Base-by-base conservation (phyloP, 2,113 vertebrate genomes). In the Syngnathoides biaculeatus region DNA sequence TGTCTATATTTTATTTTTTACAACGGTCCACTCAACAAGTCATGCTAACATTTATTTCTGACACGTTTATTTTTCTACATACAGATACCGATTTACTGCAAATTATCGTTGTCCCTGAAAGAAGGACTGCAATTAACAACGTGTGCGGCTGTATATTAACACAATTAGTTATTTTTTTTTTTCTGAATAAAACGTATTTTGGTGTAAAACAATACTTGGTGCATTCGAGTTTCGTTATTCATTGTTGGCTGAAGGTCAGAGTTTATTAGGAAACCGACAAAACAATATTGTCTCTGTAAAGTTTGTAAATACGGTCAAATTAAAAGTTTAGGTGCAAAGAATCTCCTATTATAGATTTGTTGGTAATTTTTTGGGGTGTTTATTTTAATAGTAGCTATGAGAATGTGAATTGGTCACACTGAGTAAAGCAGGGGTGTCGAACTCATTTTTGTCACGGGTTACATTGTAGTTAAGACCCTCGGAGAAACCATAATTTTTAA, bases 161-260 rank as follows among this genome's bases (percentile, higher is more conserved):
- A 62, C 35, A 71, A 53, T 84, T 64, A 66, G 66, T 71, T 82
- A 74, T 69, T 38, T 35, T 79, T 82, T 79, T 82, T 71, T 55
- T 63, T 58, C 63, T 78, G 78, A 82, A 84, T 86, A 84, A 85
- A 78, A 79, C 26, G 19, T 65, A 22, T 73, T 82, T 83, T 82
- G 61, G 80, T 69, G 79, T 75, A 72, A 77, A 80, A 26, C 8
- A 69, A 47, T 2, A n/a, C 4, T 27, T 64, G 17, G 8, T 63
- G 73, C 15, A 27, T 69, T 68, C 50, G 15, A 64, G 35, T 77
- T 7, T 66, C 58, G 15, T n/a, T 6, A 12, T 56, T 56, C 9
- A 52, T 47, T 47, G 1, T 19, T 47, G 40, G 10, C 12, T 42
- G 40, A 42, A 42, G 40, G 10, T 12, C 10, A 42, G 40, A 42